phyloP scores from a whole-genome alignment of 2,888 invertebrate genomes.

The Cryptus armator region DNA sequence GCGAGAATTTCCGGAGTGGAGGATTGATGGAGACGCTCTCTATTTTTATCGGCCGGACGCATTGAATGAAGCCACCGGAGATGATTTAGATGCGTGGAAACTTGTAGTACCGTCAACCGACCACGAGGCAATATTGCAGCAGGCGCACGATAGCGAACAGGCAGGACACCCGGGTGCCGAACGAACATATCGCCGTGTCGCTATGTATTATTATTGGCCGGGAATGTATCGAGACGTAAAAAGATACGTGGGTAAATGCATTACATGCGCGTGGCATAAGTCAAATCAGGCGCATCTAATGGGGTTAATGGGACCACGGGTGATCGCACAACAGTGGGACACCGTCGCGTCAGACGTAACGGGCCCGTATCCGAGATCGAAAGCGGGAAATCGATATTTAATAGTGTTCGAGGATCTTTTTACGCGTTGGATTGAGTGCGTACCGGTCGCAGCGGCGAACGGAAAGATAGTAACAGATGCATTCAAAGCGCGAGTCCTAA shows the following conservation, averaged over 20 bases:
- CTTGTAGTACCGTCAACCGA: slow-evolving; percentile 63
- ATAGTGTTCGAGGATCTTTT: slow-evolving; percentile 62
- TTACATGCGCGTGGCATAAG: slow-evolving; percentile 66
- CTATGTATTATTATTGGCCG: slow-evolving; percentile 70
- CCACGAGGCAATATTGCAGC: not conserved
- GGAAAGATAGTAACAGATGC: slow-evolving; percentile 45
- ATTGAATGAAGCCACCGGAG: slow-evolving; percentile 47
- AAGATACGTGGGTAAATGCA: slow-evolving; percentile 67
- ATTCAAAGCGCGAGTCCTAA: slow-evolving; percentile 60
- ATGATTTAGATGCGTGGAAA: slow-evolving; percentile 67
- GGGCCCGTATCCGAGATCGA: no score
- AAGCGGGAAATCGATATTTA: slow-evolving; percentile 38
- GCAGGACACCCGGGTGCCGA: slow-evolving; percentile 69
- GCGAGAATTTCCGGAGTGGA: slow-evolving; percentile 38
- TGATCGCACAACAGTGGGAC: slow-evolving; percentile 48
- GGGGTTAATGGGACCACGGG: slow-evolving; percentile 61
- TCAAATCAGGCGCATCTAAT: slow-evolving; percentile 26
- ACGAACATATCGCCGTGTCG: slow-evolving; percentile 51
- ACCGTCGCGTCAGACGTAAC: no score
- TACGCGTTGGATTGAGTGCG: slow-evolving; percentile 56
- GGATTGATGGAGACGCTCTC: slow-evolving; percentile 34
- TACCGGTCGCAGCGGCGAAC: slow-evolving; percentile 54
- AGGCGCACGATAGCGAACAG: slow-evolving; percentile 55
- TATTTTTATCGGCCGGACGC: slow-evolving; percentile 59
- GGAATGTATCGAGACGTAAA: slow-evolving; percentile 62